Conservation (phyloP, 2,113 vertebrate species). For the Corythornis madagascariensis region DNA sequence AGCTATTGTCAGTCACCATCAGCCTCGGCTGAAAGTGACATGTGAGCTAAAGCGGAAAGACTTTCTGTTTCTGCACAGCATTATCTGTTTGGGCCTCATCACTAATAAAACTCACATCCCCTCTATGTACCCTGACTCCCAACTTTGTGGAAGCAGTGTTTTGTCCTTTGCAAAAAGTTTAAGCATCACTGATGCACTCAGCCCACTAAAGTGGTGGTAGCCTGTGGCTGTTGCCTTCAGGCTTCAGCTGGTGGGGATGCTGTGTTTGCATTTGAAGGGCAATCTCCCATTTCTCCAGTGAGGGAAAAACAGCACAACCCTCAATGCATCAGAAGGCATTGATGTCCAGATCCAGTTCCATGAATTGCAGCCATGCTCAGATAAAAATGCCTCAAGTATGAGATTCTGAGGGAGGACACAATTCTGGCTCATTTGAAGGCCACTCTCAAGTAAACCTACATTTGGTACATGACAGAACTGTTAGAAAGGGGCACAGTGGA, state of each 20-base stretch:
- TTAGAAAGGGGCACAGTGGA: background rate
- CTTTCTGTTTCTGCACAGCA: background rate
- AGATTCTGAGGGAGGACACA: background rate
- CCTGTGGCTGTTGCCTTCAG: background rate
- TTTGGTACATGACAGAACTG: background rate
- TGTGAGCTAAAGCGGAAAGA: background rate
- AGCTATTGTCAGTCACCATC: background rate
- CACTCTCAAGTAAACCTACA: background rate
- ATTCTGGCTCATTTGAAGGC: background rate
- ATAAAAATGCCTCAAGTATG: background rate
- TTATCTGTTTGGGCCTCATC: background rate
- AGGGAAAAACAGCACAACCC: background rate
- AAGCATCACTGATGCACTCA: background rate
- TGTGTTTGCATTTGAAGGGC: background rate
- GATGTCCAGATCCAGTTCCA: background rate
- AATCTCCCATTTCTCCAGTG: background rate
- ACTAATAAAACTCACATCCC: background rate
- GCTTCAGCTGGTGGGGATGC: background rate
- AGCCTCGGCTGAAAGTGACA: rapidly evolving
- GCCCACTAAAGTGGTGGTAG: background rate
- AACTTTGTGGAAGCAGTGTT: rapidly evolving
- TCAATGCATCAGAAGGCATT: background rate
- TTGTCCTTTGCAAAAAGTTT: background rate
- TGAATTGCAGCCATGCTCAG: rapidly evolving
- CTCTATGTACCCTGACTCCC: background rate